phyloP scores from a whole-genome alignment of 2,797 vertebrate species.

The Cirrhinus molitorella region DNA sequence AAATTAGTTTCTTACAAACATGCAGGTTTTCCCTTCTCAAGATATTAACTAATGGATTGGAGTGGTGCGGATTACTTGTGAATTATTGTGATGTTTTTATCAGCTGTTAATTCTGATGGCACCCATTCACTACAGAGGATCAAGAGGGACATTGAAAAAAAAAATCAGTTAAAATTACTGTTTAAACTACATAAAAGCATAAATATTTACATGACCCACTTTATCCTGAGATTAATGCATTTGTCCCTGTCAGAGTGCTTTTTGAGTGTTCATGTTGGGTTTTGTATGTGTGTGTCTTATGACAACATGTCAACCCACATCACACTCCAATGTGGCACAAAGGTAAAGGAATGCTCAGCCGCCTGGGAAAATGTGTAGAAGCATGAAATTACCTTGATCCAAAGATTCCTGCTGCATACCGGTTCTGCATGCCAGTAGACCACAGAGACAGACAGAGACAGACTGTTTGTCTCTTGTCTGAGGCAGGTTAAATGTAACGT shows the following conservation, averaged over 20 bases:
- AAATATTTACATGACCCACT: constrained; percentile 7
- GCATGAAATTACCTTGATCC: constrained; percentile 85
- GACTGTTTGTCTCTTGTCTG: constrained; percentile 31
- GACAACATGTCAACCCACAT: constrained; percentile 79
- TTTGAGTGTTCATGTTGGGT: background rate
- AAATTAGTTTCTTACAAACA: background rate
- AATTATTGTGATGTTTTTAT: background rate
- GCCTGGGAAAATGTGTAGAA: constrained; percentile 83
- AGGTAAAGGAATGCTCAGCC: constrained; percentile 74
- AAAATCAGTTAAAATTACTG: background rate
- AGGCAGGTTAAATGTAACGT: background rate
- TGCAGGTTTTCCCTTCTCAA: background rate
- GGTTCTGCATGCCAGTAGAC: constrained; percentile 70
- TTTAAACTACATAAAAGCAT: background rate
- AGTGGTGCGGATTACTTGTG: background rate
- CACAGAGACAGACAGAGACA: constrained; percentile 35
- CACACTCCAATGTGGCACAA: constrained; percentile 75
- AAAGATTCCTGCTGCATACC: constrained; percentile 83
- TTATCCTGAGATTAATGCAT: background rate
- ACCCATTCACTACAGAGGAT: too few relatives aligned
- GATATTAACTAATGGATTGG: background rate
- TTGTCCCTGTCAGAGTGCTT: background rate
- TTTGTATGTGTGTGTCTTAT: constrained; percentile 59
- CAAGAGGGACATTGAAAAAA: too few relatives aligned
- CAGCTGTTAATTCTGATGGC: background rate